Percentiles rank a stretch among this genome's conserved stretches.
These are phyloP conservation scores for Theristicus caerulescens DNA, from an alignment of 2,113 vertebrate genomes.

Conservation along the genomic window DNA sequence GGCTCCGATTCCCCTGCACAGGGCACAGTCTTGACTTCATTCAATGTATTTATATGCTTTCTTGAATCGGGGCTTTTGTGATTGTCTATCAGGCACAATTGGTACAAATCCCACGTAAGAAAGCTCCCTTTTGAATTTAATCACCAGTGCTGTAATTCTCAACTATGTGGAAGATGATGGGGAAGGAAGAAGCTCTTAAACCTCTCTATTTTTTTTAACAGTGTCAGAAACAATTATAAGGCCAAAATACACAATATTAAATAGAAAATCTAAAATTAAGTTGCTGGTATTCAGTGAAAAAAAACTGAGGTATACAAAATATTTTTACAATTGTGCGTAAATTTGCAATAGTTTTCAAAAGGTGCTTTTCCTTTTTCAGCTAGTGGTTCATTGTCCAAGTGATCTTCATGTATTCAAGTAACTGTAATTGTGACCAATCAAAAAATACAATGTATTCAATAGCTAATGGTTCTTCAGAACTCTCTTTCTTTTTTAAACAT, in stretches of 20 bases:
- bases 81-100: background rate
- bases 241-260: slow-evolving; percentile 32
- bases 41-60: background rate
- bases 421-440: background rate
- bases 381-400: background rate
- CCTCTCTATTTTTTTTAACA: background rate
- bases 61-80: background rate
- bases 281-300: background rate
- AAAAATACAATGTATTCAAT: background rate
- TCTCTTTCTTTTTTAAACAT: background rate
- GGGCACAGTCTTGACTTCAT: background rate
- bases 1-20: background rate
- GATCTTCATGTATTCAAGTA: background rate
- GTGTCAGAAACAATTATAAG: background rate
- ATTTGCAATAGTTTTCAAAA: background rate
- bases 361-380: slow-evolving; percentile 20
- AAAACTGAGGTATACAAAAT: slow-evolving; percentile 17
- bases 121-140: background rate
- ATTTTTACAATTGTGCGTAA: background rate
- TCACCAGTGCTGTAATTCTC: background rate
- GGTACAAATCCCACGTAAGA: background rate
- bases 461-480: background rate
- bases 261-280: slow-evolving; percentile 17
- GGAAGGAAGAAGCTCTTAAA: background rate
- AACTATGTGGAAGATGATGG: background rate